Percentiles rank a stretch among this genome's conserved stretches.
These are phyloP conservation scores for Oryzias celebensis DNA, from an alignment of 2,113 vertebrate genomes.

Conservation along the genomic window DNA sequence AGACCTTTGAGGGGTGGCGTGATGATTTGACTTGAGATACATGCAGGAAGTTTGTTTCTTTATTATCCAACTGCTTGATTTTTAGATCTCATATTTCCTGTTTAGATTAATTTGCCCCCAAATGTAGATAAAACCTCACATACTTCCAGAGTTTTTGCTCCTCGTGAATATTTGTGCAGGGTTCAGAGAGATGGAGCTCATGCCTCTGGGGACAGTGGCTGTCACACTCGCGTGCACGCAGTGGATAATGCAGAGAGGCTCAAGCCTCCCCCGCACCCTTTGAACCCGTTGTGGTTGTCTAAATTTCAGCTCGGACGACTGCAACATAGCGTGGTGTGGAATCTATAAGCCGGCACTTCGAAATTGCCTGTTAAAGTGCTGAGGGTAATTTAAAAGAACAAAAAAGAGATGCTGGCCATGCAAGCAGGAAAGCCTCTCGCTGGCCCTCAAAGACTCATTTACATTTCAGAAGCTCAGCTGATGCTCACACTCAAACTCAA, in stretches of 20 bases:
- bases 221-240: constrained; percentile 10
- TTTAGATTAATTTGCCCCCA: no score
- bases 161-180: constrained; percentile 10
- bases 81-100: no score
- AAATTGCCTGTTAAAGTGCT: constrained; percentile 23
- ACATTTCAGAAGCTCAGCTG: constrained; percentile 11
- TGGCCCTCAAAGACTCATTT: constrained; percentile 1
- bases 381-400: constrained; percentile 3
- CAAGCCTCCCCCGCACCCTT: neutral
- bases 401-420: constrained; percentile 10
- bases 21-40: no score
- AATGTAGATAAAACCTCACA: no score
- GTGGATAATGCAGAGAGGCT: constrained; percentile 9
- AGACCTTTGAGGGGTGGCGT: no score
- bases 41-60: no score
- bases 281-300: constrained; percentile 14
- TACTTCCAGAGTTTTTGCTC: neutral
- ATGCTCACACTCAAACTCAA: neutral
- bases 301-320: constrained; percentile 1
- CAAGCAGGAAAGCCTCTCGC: neutral
- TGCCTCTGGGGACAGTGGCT: constrained; percentile 16
- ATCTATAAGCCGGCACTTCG: constrained; percentile 28
- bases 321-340: neutral
- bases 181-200: constrained; percentile 28
- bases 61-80: no score